Evolutionary conservation across 35 echinoderm and acorn worm genomes (phyloP).

Genomic region (Acanthaster planci): DNA sequence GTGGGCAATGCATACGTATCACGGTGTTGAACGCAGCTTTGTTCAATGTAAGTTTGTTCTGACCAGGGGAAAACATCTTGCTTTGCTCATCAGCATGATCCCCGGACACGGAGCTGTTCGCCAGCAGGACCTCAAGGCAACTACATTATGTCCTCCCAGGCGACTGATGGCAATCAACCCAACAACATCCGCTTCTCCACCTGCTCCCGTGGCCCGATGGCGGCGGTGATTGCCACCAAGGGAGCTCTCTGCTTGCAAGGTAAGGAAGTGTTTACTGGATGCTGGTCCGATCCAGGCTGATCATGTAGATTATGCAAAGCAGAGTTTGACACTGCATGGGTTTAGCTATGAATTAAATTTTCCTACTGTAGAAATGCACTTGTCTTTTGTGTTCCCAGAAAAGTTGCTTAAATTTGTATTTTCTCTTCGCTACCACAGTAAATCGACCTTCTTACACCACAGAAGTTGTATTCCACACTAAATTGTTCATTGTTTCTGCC

Average conservation of each 20-base stretch:
- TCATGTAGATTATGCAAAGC: no score
- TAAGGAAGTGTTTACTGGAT: no score
- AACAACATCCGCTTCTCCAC: conserved; percentile 40
- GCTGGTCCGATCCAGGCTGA: no score
- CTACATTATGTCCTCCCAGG: conserved; percentile 56
- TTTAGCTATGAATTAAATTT: no score
- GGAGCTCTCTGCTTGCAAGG: conserved; percentile 44
- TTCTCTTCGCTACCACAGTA: no score
- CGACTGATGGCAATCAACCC: conserved; percentile 43
- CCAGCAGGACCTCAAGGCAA: conserved; percentile 46
- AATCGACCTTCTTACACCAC: no score
- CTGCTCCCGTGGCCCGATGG: conserved; percentile 34
- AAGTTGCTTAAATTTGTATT: no score
- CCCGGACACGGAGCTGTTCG: background rate
- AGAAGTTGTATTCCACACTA: no score
- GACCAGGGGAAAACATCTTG: background rate
- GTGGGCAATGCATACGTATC: background rate
- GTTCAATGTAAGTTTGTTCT: background rate
- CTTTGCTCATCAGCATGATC: conserved; percentile 58
- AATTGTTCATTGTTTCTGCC: no score
- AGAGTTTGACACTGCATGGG: no score
- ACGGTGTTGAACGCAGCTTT: background rate
- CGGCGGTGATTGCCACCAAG: conserved; percentile 36
- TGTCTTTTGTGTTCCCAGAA: no score
- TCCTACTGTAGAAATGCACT: no score